These are phyloP conservation scores for Aphaenogaster ashmeadi DNA, from an alignment of 1,140 invertebrate species.

Conservation along the genomic window DNA sequence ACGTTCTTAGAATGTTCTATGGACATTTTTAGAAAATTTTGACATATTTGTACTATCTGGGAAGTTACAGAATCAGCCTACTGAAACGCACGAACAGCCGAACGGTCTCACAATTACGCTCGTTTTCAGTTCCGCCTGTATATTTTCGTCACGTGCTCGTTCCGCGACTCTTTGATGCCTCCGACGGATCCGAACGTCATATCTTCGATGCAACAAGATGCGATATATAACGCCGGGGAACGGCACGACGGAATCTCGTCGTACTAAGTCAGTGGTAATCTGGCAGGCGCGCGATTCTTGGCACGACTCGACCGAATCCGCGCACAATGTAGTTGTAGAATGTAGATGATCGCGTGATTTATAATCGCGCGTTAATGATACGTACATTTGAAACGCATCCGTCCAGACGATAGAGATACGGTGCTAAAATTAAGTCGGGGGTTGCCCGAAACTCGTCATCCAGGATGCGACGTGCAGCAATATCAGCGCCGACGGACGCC, in stretches of 20 bases:
- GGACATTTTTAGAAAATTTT: too few species aligned
- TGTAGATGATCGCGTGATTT: constrained; percentile 35
- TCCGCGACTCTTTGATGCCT: constrained; percentile 28
- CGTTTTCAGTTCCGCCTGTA: too few species aligned
- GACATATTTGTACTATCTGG: too few species aligned
- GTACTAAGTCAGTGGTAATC: background rate
- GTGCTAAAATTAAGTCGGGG: constrained; percentile 47
- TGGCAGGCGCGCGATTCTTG: constrained; percentile 41
- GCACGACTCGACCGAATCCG: background rate
- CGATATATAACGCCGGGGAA: background rate
- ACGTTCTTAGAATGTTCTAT: too few species aligned
- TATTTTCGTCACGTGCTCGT: constrained; percentile 14
- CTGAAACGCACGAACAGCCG: background rate
- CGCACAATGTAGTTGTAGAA: background rate
- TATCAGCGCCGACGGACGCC: constrained; percentile 45
- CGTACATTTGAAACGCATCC: constrained; percentile 58
- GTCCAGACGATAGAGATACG: constrained; percentile 38
- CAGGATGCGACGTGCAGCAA: constrained; percentile 36
- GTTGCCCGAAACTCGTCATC: constrained; percentile 54
- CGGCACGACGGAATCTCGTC: background rate
- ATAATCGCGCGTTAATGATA: constrained; percentile 42
- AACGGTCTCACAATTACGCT: background rate
- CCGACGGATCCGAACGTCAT: background rate
- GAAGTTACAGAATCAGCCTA: too few species aligned
- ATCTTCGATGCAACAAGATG: constrained; percentile 4